Conservation (phyloP, 1,140 invertebrate genomes). For the Hycleus cichorii region DNA sequence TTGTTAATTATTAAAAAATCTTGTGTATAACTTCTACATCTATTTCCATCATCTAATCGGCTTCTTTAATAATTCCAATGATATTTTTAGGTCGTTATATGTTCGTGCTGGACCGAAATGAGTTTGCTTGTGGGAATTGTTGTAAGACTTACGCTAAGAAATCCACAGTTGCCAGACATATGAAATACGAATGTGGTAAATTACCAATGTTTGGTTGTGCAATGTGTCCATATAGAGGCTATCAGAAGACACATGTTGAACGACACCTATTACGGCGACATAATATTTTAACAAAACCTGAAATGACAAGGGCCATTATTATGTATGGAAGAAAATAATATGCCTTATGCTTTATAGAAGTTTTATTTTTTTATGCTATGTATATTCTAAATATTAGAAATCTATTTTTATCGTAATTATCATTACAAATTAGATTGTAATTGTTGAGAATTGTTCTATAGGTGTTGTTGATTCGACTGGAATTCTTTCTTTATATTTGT, state of each 20-base stretch:
- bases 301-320: slow-evolving; percentile 20
- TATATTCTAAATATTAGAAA: not conserved
- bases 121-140: slow-evolving; percentile 41
- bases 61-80: too few species aligned
- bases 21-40: too few species aligned
- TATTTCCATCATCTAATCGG: too few species aligned
- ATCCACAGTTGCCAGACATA: slow-evolving; percentile 52
- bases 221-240: slow-evolving; percentile 43
- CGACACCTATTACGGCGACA: slow-evolving; percentile 36
- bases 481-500: too few species aligned
- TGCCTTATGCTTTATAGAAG: not conserved
- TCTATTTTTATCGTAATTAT: not conserved
- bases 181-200: slow-evolving; percentile 62
- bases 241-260: slow-evolving; percentile 44
- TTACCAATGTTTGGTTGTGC: slow-evolving; percentile 58
- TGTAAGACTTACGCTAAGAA: slow-evolving; percentile 52
- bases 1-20: too few species aligned
- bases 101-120: slow-evolving; percentile 17
- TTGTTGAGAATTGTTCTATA: too few species aligned
- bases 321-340: slow-evolving; percentile 14
- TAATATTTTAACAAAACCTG: slow-evolving; percentile 19
- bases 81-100: too few species aligned
- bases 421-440: too few species aligned
- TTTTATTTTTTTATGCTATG: not conserved
- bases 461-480: too few species aligned